Evolutionary conservation across 1,140 invertebrate genomes (phyloP).

Genomic region (Plectrocnemia conspersa): DNA sequence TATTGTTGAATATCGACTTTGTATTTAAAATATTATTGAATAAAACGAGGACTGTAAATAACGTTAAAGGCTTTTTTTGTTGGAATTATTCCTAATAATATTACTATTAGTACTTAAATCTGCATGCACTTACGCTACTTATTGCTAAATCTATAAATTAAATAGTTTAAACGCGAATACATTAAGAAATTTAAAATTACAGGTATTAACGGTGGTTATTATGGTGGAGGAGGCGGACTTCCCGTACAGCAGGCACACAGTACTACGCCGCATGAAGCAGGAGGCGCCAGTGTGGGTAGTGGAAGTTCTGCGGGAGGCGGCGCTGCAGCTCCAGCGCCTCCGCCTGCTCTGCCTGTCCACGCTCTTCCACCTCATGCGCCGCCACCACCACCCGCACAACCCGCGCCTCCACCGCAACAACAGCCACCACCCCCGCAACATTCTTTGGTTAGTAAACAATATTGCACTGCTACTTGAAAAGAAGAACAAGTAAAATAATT

Average conservation of each 20-base stretch:
- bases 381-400: conserved; percentile 18
- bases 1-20: too few species aligned
- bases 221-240: conserved; percentile 58
- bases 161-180: too few species aligned
- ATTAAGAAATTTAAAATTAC: conserved; percentile 1
- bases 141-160: too few species aligned
- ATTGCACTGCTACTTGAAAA: not conserved
- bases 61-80: too few species aligned
- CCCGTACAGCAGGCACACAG: conserved; percentile 71
- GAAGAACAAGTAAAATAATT: not conserved
- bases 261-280: conserved; percentile 67
- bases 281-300: conserved; percentile 55
- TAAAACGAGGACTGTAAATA: too few species aligned
- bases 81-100: too few species aligned
- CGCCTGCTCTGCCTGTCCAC: conserved; percentile 39
- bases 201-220: conserved; percentile 33
- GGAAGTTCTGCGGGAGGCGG: conserved; percentile 48
- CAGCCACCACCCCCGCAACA: conserved; percentile 27
- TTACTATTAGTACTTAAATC: too few species aligned
- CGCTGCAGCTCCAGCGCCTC: conserved; percentile 46
- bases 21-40: too few species aligned
- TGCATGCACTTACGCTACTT: too few species aligned
- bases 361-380: conserved; percentile 20
- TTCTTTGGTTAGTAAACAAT: conserved; percentile 24
- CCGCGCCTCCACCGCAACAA: conserved; percentile 22